Conservation (phyloP, 2,113 vertebrate genomes). For the Crotophaga sulcirostris region DNA sequence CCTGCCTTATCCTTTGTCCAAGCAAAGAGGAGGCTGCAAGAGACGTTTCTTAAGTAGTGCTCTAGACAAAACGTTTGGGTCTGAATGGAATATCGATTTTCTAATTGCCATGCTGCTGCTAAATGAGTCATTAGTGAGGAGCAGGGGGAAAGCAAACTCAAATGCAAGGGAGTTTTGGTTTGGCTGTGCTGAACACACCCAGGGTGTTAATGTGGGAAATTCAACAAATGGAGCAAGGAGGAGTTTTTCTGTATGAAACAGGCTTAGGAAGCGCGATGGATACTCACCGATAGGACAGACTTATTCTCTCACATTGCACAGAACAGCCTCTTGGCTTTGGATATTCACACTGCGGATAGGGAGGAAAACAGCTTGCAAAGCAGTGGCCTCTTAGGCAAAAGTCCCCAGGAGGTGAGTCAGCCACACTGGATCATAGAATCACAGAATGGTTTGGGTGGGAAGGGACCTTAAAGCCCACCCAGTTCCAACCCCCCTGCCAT, state of each 20-base stretch:
- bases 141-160: slow-evolving; percentile 36
- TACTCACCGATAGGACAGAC: neutral
- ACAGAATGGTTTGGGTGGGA: too few relatives aligned
- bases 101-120: slow-evolving; percentile 76
- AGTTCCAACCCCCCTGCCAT: too few relatives aligned
- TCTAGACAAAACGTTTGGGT: neutral
- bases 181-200: slow-evolving; percentile 33
- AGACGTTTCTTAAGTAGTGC: slow-evolving; percentile 1
- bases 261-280: neutral
- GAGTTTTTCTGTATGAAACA: too few relatives aligned
- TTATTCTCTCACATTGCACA: neutral
- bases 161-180: slow-evolving; percentile 40
- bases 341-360: neutral
- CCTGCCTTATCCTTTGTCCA: neutral
- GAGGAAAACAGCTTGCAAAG: neutral
- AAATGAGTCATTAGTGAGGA: slow-evolving; percentile 69
- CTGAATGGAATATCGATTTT: slow-evolving; percentile 71
- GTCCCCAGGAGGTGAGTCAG: neutral
- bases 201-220: slow-evolving; percentile 37
- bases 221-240: neutral
- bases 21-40: neutral
- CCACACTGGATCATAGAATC: neutral
- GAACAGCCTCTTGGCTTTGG: neutral
- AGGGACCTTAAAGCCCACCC: too few relatives aligned
- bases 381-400: neutral